Percentiles rank a stretch among this genome's conserved stretches.
Evolutionary conservation across 1,140 invertebrate species (phyloP).

Genomic region (Papilio dardanus): DNA sequence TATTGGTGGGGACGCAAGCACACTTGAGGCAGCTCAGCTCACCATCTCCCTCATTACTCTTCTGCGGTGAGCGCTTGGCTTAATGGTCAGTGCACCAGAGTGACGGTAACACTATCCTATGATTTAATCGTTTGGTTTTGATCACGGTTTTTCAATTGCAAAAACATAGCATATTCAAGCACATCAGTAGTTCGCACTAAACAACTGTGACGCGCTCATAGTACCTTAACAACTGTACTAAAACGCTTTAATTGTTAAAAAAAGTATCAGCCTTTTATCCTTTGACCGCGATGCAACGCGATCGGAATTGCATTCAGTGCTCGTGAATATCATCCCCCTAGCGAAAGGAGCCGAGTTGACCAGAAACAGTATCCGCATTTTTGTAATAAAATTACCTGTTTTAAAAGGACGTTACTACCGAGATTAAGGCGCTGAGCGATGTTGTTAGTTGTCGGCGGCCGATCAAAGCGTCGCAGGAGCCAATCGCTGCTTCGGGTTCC

Average conservation of each 20-base stretch:
- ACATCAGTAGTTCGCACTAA: background rate
- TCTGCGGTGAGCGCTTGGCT: too few relatives aligned
- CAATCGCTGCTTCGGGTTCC: slow-evolving; percentile 55
- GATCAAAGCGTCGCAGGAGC: slow-evolving; percentile 69
- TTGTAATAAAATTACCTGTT: slow-evolving; percentile 81
- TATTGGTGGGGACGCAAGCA: too few relatives aligned
- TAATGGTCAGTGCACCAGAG: too few relatives aligned
- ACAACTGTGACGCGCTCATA: slow-evolving; percentile 54
- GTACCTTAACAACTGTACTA: slow-evolving; percentile 62
- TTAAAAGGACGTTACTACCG: slow-evolving; percentile 80
- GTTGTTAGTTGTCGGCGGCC: slow-evolving; percentile 77
- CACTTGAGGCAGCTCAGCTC: too few relatives aligned
- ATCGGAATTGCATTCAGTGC: slow-evolving; percentile 67
- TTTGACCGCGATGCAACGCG: slow-evolving; percentile 67
- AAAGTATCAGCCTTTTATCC: slow-evolving; percentile 59
- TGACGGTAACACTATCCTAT: too few relatives aligned
- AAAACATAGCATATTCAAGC: background rate
- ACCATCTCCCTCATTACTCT: too few relatives aligned
- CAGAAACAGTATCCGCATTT: slow-evolving; percentile 74
- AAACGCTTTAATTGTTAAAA: slow-evolving; percentile 62
- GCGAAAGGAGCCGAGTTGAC: slow-evolving; percentile 56
- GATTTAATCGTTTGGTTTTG: too few relatives aligned
- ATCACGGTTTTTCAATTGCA: background rate
- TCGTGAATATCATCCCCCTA: slow-evolving; percentile 52
- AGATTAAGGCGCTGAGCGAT: slow-evolving; percentile 79